A percentile compares a stretch with the other conserved stretches of the same genome.
Conservation (phyloP, 2,113 vertebrate species). For the Thunnus maccoyii region DNA sequence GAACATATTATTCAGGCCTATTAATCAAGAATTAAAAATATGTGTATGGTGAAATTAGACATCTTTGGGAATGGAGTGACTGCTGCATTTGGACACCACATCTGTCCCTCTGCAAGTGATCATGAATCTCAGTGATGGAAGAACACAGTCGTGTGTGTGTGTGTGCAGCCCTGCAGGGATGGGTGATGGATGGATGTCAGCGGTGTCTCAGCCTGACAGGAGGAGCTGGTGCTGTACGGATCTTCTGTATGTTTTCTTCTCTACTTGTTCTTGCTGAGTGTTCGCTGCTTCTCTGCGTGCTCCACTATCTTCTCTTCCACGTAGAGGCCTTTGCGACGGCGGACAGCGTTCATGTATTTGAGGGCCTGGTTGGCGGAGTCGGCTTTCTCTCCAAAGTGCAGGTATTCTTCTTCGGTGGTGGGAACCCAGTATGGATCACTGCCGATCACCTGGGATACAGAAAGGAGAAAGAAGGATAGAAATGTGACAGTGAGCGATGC, state of each 20-base stretch:
- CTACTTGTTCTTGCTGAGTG: slow-evolving; percentile 94
- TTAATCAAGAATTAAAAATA: not conserved
- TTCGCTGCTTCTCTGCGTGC: slow-evolving; percentile 96
- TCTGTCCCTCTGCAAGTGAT: not conserved
- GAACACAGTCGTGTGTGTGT: not conserved
- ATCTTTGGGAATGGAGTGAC: too few species aligned
- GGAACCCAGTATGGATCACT: slow-evolving; percentile 98
- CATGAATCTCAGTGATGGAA: not conserved
- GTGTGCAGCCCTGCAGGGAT: not conserved
- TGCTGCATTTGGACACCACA: too few species aligned
- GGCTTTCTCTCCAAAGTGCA: slow-evolving; percentile 98
- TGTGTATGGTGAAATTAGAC: not conserved
- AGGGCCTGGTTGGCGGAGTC: slow-evolving; percentile 94
- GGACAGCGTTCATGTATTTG: slow-evolving; percentile 95
- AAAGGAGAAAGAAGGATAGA: not conserved
- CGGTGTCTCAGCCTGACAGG: not conserved
- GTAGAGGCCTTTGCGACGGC: slow-evolving; percentile 93
- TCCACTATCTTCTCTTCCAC: slow-evolving; percentile 98
- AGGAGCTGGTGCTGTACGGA: not conserved
- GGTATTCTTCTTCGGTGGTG: slow-evolving; percentile 96
- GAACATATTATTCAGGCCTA: not conserved
- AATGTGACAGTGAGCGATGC: not conserved
- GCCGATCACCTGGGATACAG: slow-evolving; percentile 87
- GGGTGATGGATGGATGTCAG: not conserved
- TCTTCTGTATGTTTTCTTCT: slow-evolving; percentile 15